Evolutionary conservation across 1,140 invertebrate genomes (phyloP).

Genomic region (Medauroidea extradentata): DNA sequence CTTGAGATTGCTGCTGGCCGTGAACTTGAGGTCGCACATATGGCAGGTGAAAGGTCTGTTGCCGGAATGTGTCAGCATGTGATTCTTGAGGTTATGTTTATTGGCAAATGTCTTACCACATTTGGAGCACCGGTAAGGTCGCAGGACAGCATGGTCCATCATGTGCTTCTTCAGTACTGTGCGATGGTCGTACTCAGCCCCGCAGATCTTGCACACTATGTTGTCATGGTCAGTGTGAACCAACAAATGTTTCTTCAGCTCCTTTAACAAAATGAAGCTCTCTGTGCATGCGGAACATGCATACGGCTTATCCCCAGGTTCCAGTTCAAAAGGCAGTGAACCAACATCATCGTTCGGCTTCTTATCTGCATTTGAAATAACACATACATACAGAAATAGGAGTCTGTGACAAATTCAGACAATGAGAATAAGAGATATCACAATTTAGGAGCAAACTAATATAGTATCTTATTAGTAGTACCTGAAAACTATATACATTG

Average conservation of each 20-base stretch:
- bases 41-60: conserved; percentile 7
- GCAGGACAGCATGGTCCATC: conserved; percentile 45
- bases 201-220: conserved; percentile 1
- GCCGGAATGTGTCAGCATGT: conserved; percentile 28
- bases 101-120: conserved; percentile 52
- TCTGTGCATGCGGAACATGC: too few species aligned
- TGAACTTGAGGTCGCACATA: not conserved
- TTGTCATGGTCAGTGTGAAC: not conserved
- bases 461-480: too few species aligned
- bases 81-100: conserved; percentile 41
- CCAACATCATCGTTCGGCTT: too few species aligned
- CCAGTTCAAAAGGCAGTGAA: too few species aligned
- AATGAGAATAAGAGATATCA: too few species aligned
- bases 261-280: too few species aligned
- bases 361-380: too few species aligned
- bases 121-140: conserved; percentile 52
- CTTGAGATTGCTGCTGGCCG: conserved; percentile 57
- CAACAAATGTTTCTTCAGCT: not conserved
- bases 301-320: too few species aligned
- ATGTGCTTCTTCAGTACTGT: not conserved
- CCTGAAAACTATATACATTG: too few species aligned
- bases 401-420: too few species aligned
- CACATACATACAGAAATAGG: too few species aligned
- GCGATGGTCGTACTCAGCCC: not conserved
- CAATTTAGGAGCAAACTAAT: too few species aligned